A percentile compares a stretch with the other conserved stretches of the same genome.
These are phyloP conservation scores for Momotus momota DNA, from an alignment of 2,797 vertebrate species.

Conservation along the genomic window DNA sequence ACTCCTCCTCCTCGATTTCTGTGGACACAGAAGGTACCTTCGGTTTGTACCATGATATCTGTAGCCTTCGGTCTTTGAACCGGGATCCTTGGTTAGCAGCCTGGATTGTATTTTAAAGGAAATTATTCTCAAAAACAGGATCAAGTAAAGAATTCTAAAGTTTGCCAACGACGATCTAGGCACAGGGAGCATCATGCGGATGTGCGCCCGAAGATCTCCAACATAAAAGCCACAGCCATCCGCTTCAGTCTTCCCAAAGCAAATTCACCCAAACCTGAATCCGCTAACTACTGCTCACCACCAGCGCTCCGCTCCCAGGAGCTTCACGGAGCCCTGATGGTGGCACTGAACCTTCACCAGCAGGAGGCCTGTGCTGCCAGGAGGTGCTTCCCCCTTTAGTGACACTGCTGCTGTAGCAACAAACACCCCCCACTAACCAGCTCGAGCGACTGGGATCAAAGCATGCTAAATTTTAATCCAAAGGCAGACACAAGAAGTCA, in stretches of 20 bases:
- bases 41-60: conserved; percentile 97
- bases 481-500: not conserved
- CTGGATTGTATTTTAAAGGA: conserved; percentile 68
- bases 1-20: conserved; percentile 93
- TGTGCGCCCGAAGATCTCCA: not conserved
- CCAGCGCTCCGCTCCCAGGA: fast-evolving
- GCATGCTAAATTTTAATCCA: not conserved
- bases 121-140: not conserved
- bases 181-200: fast-evolving
- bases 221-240: not conserved
- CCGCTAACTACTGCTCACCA: not conserved
- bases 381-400: not conserved
- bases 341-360: fast-evolving
- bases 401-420: not conserved
- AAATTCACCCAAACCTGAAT: not conserved
- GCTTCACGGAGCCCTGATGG: not conserved
- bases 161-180: not conserved
- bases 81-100: conserved; percentile 96
- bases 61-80: conserved; percentile 95
- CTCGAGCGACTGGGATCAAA: not conserved
- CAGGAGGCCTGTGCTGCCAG: not conserved
- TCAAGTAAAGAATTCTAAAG: not conserved
- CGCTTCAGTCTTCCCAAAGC: not conserved
- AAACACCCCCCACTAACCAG: not conserved
- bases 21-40: conserved; percentile 92